These are phyloP conservation scores for Lepas anatifera DNA, from an alignment of 2,888 invertebrate species.

Conservation along the genomic window DNA sequence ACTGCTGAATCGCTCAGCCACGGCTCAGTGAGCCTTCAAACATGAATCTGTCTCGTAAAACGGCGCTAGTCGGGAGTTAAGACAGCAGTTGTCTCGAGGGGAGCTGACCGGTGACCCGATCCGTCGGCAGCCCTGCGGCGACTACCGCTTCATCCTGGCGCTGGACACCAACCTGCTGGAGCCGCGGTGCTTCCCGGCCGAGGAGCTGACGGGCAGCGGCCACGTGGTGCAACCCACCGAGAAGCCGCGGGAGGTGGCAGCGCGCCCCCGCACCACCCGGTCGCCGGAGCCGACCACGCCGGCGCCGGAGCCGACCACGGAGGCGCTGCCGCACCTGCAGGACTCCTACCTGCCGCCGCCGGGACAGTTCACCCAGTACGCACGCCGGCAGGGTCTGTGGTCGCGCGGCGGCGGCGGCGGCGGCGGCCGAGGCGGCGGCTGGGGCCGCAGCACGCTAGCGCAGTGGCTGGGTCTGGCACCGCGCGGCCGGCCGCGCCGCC, in stretches of 20 bases:
- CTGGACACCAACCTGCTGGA: background rate
- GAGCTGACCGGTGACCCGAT: background rate
- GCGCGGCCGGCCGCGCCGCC: background rate
- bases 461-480: background rate
- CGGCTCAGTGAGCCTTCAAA: too few species aligned
- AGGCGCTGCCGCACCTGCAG: background rate
- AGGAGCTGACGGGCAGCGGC: background rate
- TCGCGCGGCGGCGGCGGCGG: background rate
- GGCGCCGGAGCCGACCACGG: background rate
- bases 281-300: background rate
- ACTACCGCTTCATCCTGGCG: background rate
- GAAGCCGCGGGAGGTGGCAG: background rate
- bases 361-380: background rate
- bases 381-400: background rate
- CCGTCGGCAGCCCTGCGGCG: background rate
- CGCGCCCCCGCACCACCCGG: background rate
- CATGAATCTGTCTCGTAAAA: too few species aligned
- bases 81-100: background rate
- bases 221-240: background rate
- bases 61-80: too few species aligned
- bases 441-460: background rate
- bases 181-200: background rate
- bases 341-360: conserved; percentile 1
- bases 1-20: too few species aligned
- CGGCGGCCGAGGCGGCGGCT: background rate